Evolutionary conservation across 2,797 vertebrate species (phyloP), one percentile per base, ranked within the genome.

Genomic region (Halcyon smyrnensis): DNA sequence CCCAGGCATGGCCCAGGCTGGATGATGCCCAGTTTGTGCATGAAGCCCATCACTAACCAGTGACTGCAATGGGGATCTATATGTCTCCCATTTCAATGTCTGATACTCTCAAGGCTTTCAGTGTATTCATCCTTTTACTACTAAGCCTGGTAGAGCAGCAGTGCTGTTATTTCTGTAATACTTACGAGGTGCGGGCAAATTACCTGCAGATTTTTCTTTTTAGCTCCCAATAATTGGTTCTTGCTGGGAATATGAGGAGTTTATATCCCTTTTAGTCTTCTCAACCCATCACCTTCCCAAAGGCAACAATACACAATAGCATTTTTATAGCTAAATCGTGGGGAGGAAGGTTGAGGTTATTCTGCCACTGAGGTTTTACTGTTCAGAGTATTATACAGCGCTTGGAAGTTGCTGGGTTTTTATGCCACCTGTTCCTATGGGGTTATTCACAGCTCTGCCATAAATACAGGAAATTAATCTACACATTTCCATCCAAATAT

Each of bases 391-490:
- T 82, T 82, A 43, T 1, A 19, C 34, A 4, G 11, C 15, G 27
- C 67, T 71, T 30, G 20, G 62, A 65, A 56, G 39, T 45, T 19
- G 51, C 65, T 21, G 88, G 27, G 51, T 37, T 91, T 43, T 74
- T 43, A n/a, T 82, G 28, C 46, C n/a, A 18, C 41, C 20, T 15
- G 16, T 51, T 85, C 85, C 85, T 63, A 34, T 11, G 71, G 0
- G 56, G 41, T 53, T 77, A 41, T 32, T 84, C 81, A 64, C 37
- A 64, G 63, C 71, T 46, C 60, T 80, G 80, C 50, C 62, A 43
- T 53, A 56, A 86, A 65, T 48, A 79, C 54, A 76, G 46, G 56
- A 87, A 78, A 85, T 90, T 71, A 82, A 95, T 85, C 67, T 54
- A 6, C 48, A 11, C 51, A 27, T 69, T 81, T 77, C 76, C 37